Base-by-base conservation (phyloP, 2,113 vertebrate genomes). In the Tiliqua scincoides region DNA sequence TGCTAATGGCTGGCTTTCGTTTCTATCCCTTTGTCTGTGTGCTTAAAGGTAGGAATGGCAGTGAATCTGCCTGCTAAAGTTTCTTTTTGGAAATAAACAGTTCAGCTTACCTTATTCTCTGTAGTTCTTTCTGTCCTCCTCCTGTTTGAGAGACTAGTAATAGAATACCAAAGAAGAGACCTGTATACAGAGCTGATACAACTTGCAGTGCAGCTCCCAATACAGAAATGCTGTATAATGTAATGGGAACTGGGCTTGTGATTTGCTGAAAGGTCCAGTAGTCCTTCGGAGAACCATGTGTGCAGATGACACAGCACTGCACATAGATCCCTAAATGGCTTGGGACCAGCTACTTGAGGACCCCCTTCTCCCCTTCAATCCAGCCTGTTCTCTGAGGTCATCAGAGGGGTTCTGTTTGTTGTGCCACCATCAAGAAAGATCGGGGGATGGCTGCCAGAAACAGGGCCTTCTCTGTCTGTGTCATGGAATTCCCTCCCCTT, bases 181-280 rank as follows among this genome's bases (percentile, higher is more conserved):
- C 63, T 86, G 30, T 40, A 73, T 35, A 40, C 52, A 73, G 78
- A 86, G 78, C 59, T n/a, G 65, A 9, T 80, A 25, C 61, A 86
- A 35, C 23, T 30, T 73, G 40, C 59, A 80, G n/a, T 63, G 17
- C 43, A 63, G 57, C 32, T 73, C 15, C 30, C 21, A 10, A 27
- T 73, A 35, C 35, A 63, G 40, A 80, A 86, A 74, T n/a, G 18
- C 35, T 65, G 59, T 32, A 35, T 10, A 52, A 21, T 73, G 48
- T 30, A 63, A 62, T 71, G 54, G 57, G 14, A 15, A 57, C 27
- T 79, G 35, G 32, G 21, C 30, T 48, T 62, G 59, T 81, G 70
- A 40, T 17, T 80, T 30, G n/a, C n/a, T 85, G 72, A 72, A 86
- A 79, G 48, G 67, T 37, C 30, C 67, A 63, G 40, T 65, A 14